Conservation (phyloP, 2,888 invertebrate genomes). For the Baccha elongata region DNA sequence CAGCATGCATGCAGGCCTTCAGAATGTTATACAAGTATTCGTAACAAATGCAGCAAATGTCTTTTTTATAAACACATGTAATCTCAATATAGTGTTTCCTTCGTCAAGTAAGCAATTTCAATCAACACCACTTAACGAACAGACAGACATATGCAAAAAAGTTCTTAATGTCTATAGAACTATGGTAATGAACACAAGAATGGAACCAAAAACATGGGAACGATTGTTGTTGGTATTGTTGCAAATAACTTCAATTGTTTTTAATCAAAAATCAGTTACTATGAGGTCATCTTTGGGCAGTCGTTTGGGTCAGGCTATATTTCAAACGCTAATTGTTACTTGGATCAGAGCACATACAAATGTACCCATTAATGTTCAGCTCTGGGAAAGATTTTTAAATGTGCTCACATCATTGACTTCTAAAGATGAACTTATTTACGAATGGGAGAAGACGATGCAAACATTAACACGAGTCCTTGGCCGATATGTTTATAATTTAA, state of each 20-base stretch:
- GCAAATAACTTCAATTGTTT: constrained; percentile 94
- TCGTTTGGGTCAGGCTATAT: constrained; percentile 92
- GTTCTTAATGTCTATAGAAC: constrained; percentile 97
- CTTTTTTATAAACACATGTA: constrained; percentile 87
- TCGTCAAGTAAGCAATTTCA: constrained; percentile 84
- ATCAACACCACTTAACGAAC: constrained; percentile 91
- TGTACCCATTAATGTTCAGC: constrained; percentile 92
- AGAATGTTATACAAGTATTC: constrained; percentile 86
- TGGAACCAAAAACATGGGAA: constrained; percentile 97
- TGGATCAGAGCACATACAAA: constrained; percentile 99
- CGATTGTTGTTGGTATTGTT: constrained; percentile 92
- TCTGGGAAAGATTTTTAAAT: constrained; percentile 97
- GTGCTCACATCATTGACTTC: constrained; percentile 94
- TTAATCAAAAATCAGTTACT: constrained; percentile 90
- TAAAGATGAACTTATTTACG: constrained; percentile 96
- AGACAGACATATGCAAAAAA: constrained; percentile 97
- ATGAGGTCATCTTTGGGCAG: constrained; percentile 87
- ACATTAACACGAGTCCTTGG: constrained; percentile 97
- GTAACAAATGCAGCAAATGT: constrained; percentile 98
- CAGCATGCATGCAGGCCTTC: constrained; percentile 91
- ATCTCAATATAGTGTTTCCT: constrained; percentile 84
- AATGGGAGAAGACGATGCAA: constrained; percentile 99
- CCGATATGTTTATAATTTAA: constrained; percentile 96
- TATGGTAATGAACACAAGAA: constrained; percentile 97
- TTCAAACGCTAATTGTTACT: constrained; percentile 97